A percentile compares a stretch with the other conserved stretches of the same genome.
Conservation (phyloP, 1,140 invertebrate genomes). For the Asbolus verrucosus region DNA sequence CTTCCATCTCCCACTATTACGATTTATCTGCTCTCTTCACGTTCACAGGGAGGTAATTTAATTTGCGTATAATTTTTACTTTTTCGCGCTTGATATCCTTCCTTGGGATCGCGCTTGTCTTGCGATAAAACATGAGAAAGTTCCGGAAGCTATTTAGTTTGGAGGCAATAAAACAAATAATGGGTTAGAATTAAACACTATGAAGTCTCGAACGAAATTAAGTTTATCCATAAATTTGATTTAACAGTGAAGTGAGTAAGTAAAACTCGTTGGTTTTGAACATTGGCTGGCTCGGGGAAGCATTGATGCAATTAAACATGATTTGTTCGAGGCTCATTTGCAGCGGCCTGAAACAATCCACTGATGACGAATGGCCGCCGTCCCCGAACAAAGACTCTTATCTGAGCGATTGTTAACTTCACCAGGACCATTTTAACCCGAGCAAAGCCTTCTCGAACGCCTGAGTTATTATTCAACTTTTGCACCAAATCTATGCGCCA, state of each 20-base stretch:
- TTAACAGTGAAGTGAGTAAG: slow-evolving; percentile 63
- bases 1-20: too few relatives aligned
- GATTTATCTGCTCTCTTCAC: too few relatives aligned
- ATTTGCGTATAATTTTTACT: slow-evolving; percentile 10
- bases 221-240: slow-evolving; percentile 67
- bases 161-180: slow-evolving; percentile 64
- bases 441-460: slow-evolving; percentile 44
- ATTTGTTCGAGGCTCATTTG: slow-evolving; percentile 63
- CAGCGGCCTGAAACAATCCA: slow-evolving; percentile 60
- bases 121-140: slow-evolving; percentile 35
- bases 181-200: slow-evolving; percentile 64
- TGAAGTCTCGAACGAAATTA: slow-evolving; percentile 65
- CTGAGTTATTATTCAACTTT: slow-evolving; percentile 56
- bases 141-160: slow-evolving; percentile 44
- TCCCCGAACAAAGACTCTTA: slow-evolving; percentile 57
- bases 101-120: slow-evolving; percentile 7
- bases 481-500: slow-evolving; percentile 49
- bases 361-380: slow-evolving; percentile 61
- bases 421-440: slow-evolving; percentile 42
- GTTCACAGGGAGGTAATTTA: not conserved
- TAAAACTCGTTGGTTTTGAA: slow-evolving; percentile 56
- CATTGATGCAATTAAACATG: slow-evolving; percentile 66
- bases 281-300: slow-evolving; percentile 52
- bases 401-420: slow-evolving; percentile 58
- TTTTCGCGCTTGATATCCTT: slow-evolving; percentile 7